These are phyloP conservation scores for Lota lota DNA, from an alignment of 2,113 vertebrate species.

Conservation along the genomic window DNA sequence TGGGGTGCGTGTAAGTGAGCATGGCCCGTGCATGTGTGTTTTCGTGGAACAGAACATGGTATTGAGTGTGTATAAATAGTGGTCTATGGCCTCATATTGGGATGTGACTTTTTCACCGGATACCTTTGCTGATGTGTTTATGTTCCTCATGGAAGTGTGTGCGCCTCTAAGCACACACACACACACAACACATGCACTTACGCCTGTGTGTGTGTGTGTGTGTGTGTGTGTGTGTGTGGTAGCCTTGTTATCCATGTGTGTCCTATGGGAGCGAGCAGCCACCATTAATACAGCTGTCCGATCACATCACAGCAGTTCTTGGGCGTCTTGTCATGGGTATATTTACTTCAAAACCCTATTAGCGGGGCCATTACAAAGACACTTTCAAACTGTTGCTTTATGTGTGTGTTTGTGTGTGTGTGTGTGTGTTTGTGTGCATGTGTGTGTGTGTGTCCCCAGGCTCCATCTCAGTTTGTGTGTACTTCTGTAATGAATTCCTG, in stretches of 20 bases:
- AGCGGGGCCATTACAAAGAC: neutral
- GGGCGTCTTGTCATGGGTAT: conserved; percentile 3
- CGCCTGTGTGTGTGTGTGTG: conserved; percentile 7
- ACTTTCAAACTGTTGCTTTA: neutral
- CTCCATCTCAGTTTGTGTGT: no score
- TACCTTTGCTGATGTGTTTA: neutral
- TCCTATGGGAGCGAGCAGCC: conserved; percentile 27
- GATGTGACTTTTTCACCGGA: no score
- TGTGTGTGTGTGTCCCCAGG: conserved; percentile 12
- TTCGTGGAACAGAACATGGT: no score
- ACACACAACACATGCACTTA: neutral
- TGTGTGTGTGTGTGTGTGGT: neutral
- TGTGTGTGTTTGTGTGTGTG: neutral
- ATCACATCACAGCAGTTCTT: conserved; percentile 15
- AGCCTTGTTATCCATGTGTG: conserved; percentile 4
- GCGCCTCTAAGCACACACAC: no score
- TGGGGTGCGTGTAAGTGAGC: neutral
- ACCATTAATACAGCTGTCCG: conserved; percentile 35
- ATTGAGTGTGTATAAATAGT: conserved; percentile 2
- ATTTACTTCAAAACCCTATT: no score
- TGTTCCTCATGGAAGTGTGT: conserved; percentile 5
- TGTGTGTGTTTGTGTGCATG: conserved; percentile 4
- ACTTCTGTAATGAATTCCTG: conserved; percentile 6
- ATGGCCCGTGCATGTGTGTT: no score
- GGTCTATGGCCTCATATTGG: no score